These are phyloP conservation scores for Saxicola maurus DNA, from an alignment of 2,797 vertebrate species.

Conservation along the genomic window DNA sequence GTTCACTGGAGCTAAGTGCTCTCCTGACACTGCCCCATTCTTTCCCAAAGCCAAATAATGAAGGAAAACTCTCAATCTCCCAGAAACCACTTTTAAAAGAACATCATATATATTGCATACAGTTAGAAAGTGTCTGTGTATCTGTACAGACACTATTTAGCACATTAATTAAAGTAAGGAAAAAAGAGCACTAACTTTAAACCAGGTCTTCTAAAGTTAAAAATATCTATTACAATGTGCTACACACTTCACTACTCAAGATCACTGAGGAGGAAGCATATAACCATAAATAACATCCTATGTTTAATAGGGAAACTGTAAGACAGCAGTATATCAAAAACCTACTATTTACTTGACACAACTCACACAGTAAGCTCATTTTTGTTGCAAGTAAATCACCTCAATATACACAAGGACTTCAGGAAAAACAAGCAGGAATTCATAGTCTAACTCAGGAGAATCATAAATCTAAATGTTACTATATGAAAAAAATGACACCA, in stretches of 20 bases:
- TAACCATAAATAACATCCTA: constrained; percentile 44
- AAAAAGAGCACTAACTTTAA: constrained; percentile 3
- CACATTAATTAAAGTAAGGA: not conserved
- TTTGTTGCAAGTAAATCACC: constrained; percentile 56
- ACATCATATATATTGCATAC: not conserved
- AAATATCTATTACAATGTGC: not conserved
- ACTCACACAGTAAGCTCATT: constrained; percentile 42
- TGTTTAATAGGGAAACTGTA: constrained; percentile 43
- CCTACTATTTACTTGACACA: constrained; percentile 31
- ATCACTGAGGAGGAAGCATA: constrained; percentile 32
- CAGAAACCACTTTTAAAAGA: not conserved
- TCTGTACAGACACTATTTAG: not conserved
- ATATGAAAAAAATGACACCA: constrained; percentile 17
- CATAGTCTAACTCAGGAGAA: constrained; percentile 39
- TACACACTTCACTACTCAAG: constrained; percentile 12
- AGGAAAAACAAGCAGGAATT: constrained; percentile 61
- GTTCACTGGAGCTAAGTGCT: not conserved
- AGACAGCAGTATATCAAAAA: constrained; percentile 35
- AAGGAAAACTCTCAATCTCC: not conserved
- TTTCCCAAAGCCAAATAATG: not conserved
- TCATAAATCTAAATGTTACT: constrained; percentile 55
- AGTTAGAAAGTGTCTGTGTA: not conserved
- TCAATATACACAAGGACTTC: constrained; percentile 50
- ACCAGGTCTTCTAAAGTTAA: constrained; percentile 6
- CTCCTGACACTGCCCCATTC: not conserved